Evolutionary conservation across 2,113 vertebrate genomes (phyloP), one percentile per base, ranked within the genome.

Genomic region (Puffinus mauretanicus): DNA sequence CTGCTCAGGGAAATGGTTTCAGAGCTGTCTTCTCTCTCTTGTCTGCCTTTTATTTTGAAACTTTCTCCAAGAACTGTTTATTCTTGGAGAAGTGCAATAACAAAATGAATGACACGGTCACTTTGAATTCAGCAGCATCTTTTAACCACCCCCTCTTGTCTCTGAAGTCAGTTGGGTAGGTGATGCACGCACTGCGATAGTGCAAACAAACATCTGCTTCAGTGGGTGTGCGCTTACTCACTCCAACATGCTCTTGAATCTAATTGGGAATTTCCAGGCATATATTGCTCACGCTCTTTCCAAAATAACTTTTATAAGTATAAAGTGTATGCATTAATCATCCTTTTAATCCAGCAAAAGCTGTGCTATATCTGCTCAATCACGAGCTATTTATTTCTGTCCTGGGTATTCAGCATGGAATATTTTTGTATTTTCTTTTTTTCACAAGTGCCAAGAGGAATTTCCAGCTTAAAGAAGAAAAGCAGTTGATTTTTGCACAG

Each of bases 221-320:
- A 80, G 94, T 95, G 97, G 96, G 96, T 52, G 82, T 94, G 90
- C 21, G 22, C 95, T 95, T 96, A 95, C 94, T 97, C 97, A 96
- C 4, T 82, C 88, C 89, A 85, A 38, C 95, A 84, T 38, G 80
- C 92, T 96, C 96, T 96, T 93, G 72, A 79, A 82, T 92, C 79
- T 97, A 93, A 97, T 96, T 97, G 94, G 97, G 96, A 98, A 97
- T 96, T 86, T 98, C 91, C 97, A 97, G 95, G 94, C 96, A 79
- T 82, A 91, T 49, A 65, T 93, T 91, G 97, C 95, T 96, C 95
- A 94, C 16, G 10, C 42, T 97, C 88, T 86, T 91, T 97, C 91
- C 87, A 95, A 97, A 98, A 97, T 98, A 97, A 95, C 97, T 98
- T 96, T 85, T 92, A 6, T 57, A 97, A 95, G 94, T 71, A 88